A percentile compares a stretch with the other conserved stretches of the same genome.
Evolutionary conservation across 2,888 invertebrate genomes (phyloP).

Genomic region (Dendrolimus houi): DNA sequence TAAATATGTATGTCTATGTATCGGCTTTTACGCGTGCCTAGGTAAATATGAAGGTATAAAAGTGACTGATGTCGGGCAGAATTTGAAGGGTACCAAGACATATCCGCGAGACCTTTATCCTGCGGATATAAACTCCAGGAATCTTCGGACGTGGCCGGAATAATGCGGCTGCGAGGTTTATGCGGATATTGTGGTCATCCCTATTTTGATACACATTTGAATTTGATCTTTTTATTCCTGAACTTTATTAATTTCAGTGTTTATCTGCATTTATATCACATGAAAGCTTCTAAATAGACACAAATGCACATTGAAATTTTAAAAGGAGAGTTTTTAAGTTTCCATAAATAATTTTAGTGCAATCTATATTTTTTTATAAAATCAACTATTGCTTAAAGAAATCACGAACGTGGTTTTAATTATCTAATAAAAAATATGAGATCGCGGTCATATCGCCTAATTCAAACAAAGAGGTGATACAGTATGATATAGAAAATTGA

Average conservation of each 20-base stretch:
- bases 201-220: constrained; percentile 4
- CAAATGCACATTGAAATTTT: too few species aligned
- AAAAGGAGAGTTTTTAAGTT: too few species aligned
- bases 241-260: too few species aligned
- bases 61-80: constrained; percentile 54
- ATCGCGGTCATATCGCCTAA: too few species aligned
- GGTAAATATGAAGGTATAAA: constrained; percentile 64
- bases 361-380: too few species aligned
- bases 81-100: constrained; percentile 43
- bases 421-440: not conserved
- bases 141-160: not conserved
- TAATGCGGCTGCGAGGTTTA: constrained; percentile 9
- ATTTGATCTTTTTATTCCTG: not conserved
- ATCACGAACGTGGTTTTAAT: constrained; percentile 5
- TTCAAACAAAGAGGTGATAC: too few species aligned
- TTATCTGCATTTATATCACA: too few species aligned
- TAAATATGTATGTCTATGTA: constrained; percentile 24
- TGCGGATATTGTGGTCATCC: not conserved
- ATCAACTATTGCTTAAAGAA: too few species aligned
- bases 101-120: constrained; percentile 1
- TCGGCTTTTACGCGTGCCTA: constrained; percentile 58
- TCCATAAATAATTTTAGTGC: too few species aligned
- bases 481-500: too few species aligned
- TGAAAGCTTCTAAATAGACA: too few species aligned
- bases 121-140: not conserved